A percentile compares a stretch with the other conserved stretches of the same genome.
These are phyloP conservation scores for Eulemur macaco DNA, from an alignment of 2,113 vertebrate species.

Conservation along the genomic window DNA sequence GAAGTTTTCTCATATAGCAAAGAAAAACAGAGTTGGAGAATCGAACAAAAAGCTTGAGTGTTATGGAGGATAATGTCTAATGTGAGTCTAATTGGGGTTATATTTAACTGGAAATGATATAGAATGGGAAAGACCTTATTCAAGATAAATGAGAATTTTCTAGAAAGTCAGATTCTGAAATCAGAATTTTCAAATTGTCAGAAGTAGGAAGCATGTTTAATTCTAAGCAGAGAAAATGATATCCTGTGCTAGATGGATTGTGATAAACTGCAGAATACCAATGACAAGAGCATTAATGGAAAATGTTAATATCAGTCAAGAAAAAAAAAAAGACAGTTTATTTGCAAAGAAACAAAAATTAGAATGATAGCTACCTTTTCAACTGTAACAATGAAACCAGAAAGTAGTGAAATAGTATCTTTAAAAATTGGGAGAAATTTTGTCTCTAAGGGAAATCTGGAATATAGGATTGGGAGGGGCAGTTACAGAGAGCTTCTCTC, in stretches of 20 bases:
- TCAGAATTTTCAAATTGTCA: not conserved
- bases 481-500: not conserved
- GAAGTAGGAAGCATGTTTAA: not conserved
- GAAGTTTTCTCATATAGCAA: not conserved
- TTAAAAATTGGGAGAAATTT: not conserved
- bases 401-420: not conserved
- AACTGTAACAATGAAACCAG: not conserved
- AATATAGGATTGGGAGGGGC: not conserved
- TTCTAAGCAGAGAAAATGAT: not conserved
- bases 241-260: not conserved
- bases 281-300: not conserved
- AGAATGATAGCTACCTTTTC: not conserved
- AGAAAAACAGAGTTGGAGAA: not conserved
- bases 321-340: not conserved
- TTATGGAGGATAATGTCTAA: not conserved
- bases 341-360: not conserved
- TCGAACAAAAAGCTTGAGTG: not conserved
- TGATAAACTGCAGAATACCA: not conserved
- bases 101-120: not conserved
- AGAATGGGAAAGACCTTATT: not conserved
- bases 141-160: not conserved
- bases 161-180: not conserved
- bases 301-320: not conserved
- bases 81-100: not conserved
- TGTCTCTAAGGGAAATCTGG: not conserved